Percentiles rank a stretch among this genome's conserved stretches.
Conservation (phyloP, 2,797 vertebrate genomes). For the Myoxocephalus aenaeus region DNA sequence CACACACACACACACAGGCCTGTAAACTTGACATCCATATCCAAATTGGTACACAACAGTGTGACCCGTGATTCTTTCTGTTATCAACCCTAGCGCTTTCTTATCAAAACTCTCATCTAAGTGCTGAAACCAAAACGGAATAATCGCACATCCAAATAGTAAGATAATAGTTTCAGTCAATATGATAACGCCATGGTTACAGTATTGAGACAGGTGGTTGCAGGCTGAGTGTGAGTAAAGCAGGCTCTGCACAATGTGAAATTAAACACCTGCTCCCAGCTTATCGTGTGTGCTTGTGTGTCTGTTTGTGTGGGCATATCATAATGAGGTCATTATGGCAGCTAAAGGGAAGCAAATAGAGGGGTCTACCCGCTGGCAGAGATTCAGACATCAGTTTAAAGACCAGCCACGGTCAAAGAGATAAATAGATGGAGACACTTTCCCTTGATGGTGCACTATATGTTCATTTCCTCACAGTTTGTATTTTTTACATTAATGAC, state of each 20-base stretch:
- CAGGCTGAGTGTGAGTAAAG: constrained; percentile 41
- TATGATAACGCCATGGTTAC: constrained; percentile 43
- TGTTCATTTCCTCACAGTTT: background rate
- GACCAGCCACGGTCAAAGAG: constrained; percentile 45
- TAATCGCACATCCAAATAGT: constrained; percentile 44
- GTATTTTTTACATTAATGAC: too few relatives aligned
- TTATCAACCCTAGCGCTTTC: constrained; percentile 42
- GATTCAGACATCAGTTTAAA: constrained; percentile 27
- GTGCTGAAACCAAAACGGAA: constrained; percentile 54
- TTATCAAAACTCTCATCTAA: constrained; percentile 43
- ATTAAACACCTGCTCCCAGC: constrained; percentile 67
- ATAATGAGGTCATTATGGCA: constrained; percentile 64
- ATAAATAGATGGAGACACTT: constrained; percentile 22
- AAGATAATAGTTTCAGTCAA: constrained; percentile 55
- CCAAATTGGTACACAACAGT: constrained; percentile 29
- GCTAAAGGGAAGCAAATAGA: constrained; percentile 49
- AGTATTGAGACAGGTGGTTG: constrained; percentile 56
- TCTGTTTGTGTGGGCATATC: constrained; percentile 44
- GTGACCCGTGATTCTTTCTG: constrained; percentile 15
- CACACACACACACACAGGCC: too few relatives aligned
- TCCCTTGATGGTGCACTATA: constrained; percentile 2
- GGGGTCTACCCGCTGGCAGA: constrained; percentile 30
- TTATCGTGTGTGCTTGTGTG: constrained; percentile 56
- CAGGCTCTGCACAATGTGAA: constrained; percentile 49
- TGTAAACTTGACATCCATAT: constrained; percentile 32